phyloP scores from a whole-genome alignment of 2,888 invertebrate species.

The Marasmarcha lunaedactyla region DNA sequence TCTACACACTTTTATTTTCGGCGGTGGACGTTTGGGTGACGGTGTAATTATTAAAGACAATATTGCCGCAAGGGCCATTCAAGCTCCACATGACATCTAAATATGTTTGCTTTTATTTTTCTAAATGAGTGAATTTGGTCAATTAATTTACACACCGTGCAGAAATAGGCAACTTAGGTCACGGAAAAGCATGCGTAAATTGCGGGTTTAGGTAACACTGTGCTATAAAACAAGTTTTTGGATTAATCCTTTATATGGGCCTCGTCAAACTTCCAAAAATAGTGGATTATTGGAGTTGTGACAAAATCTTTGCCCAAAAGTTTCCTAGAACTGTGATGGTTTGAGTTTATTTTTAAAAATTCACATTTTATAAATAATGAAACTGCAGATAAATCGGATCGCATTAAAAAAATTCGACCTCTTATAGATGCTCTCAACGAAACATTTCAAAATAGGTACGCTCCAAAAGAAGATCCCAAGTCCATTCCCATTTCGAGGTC shows the following conservation, averaged over 20 bases:
- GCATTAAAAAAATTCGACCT: not conserved
- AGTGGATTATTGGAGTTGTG: slow-evolving; percentile 22
- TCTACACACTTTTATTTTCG: too few species aligned
- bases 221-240: slow-evolving; percentile 25
- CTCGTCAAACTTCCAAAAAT: slow-evolving; percentile 22
- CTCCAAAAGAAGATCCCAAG: not conserved
- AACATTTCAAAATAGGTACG: not conserved
- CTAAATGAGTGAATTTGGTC: too few species aligned
- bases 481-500: not conserved
- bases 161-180: too few species aligned
- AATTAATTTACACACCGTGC: too few species aligned
- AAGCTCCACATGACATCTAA: too few species aligned
- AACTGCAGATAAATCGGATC: not conserved
- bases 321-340: slow-evolving; percentile 20
- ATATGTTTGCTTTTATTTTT: too few species aligned
- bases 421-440: not conserved
- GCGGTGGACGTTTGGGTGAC: too few species aligned
- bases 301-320: slow-evolving; percentile 17
- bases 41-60: too few species aligned
- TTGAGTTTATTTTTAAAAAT: not conserved
- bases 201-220: too few species aligned
- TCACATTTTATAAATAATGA: not conserved
- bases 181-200: too few species aligned
- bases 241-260: slow-evolving; percentile 25
- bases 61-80: too few species aligned